Percentiles rank a stretch among this genome's conserved stretches.
Evolutionary conservation across 2,113 vertebrate genomes (phyloP).

Genomic region (Meriones unguiculatus): DNA sequence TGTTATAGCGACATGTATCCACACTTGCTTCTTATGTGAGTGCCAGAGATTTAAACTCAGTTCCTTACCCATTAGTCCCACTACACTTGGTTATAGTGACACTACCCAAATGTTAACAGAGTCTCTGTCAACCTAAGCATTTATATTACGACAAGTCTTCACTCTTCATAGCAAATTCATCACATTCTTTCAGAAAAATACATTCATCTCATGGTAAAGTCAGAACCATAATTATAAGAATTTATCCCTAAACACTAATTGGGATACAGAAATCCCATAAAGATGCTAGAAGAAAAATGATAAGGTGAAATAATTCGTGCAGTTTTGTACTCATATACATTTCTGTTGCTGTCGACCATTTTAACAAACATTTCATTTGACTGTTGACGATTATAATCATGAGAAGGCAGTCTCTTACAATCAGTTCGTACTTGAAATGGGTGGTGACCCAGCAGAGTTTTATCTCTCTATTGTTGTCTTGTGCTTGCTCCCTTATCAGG

Average conservation of each 20-base stretch:
- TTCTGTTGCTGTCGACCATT: not conserved
- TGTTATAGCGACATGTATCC: no score
- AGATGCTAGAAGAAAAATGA: not conserved
- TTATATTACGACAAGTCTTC: not conserved
- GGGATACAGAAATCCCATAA: not conserved
- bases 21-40: not conserved
- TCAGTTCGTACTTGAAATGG: not conserved
- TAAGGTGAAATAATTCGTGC: not conserved
- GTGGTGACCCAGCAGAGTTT: not conserved
- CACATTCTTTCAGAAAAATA: not conserved
- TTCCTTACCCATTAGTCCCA: not conserved
- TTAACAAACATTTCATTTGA: not conserved
- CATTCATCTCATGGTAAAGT: not conserved
- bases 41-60: not conserved
- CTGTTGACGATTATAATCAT: not conserved
- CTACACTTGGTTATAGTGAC: not conserved
- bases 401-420: not conserved
- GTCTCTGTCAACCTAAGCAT: not conserved
- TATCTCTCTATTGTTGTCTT: not conserved
- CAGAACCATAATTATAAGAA: constrained; percentile 12
- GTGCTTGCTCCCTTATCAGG: not conserved
- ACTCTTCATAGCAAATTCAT: not conserved
- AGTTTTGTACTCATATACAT: no score
- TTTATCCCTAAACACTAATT: not conserved
- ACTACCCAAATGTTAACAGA: not conserved